Conservation (phyloP, 2,888 invertebrate species). For the Achlya flavicornis region DNA sequence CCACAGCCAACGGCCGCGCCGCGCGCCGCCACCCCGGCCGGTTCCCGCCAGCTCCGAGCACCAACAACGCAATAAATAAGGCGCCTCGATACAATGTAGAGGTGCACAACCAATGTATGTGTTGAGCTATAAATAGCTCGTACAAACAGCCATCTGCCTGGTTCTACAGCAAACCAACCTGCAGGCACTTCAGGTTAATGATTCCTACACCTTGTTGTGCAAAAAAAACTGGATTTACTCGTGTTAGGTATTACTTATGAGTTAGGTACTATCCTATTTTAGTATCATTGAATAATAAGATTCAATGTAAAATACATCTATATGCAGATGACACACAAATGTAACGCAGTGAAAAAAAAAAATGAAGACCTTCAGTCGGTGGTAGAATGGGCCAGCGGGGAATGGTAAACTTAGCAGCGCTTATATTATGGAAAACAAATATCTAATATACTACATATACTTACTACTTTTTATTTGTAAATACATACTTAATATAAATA, state of each 20-base stretch:
- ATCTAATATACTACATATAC: no score
- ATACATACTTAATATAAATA: no score
- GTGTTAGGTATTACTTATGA: neutral
- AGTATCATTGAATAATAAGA: no score
- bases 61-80: conserved; percentile 54
- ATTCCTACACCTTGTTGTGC: neutral
- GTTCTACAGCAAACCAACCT: neutral
- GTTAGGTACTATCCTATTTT: no score
- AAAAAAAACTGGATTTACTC: neutral
- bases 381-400: no score
- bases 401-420: no score
- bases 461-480: no score
- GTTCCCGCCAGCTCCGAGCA: conserved; percentile 16
- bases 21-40: conserved; percentile 21
- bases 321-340: no score
- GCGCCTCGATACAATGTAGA: conserved; percentile 31
- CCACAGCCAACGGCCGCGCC: conserved; percentile 33
- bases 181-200: neutral
- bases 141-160: conserved; percentile 7
- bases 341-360: no score
- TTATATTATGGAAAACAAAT: no score
- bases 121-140: conserved; percentile 41
- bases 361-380: no score
- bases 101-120: conserved; percentile 18
- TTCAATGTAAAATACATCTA: no score